Conservation (phyloP, 2,113 vertebrate species). For the Diphyllodes magnificus region DNA sequence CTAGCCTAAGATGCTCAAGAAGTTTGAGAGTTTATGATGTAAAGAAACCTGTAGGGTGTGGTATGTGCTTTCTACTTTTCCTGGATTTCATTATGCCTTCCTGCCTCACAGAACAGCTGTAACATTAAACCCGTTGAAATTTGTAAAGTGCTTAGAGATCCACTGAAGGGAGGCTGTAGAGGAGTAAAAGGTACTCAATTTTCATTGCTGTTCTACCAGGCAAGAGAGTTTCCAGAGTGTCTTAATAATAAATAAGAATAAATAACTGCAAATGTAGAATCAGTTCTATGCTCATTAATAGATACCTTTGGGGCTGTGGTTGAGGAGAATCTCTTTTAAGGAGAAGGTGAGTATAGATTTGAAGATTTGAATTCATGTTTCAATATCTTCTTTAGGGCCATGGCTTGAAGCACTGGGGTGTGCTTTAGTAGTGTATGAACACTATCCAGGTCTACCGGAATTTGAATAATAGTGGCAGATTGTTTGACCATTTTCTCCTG, state of each 20-base stretch:
- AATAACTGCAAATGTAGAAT: conserved; percentile 4
- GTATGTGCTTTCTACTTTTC: not conserved
- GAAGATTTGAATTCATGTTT: not conserved
- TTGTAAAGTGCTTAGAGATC: conserved; percentile 42
- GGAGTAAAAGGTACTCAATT: conserved; percentile 34
- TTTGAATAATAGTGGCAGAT: conserved; percentile 7
- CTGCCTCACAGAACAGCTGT: conserved; percentile 28
- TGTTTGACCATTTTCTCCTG: conserved; percentile 1
- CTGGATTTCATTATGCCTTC: conserved; percentile 21
- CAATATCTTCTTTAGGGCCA: not conserved
- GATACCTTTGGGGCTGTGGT: not conserved
- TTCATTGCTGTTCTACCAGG: not conserved
- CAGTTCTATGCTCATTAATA: not conserved
- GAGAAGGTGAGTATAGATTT: not conserved
- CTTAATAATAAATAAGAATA: conserved; percentile 23
- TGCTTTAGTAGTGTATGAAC: not conserved
- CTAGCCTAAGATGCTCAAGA: not conserved
- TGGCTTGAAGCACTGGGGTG: not conserved
- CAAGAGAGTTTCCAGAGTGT: not conserved
- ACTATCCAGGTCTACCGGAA: not conserved
- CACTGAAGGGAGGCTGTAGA: conserved; percentile 3
- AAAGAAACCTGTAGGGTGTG: not conserved
- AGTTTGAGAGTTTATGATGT: not conserved
- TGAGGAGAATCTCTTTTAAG: not conserved
- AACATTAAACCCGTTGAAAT: conserved; percentile 28